phyloP scores from a whole-genome alignment of 2,888 invertebrate species.

The Coleophora deauratella region DNA sequence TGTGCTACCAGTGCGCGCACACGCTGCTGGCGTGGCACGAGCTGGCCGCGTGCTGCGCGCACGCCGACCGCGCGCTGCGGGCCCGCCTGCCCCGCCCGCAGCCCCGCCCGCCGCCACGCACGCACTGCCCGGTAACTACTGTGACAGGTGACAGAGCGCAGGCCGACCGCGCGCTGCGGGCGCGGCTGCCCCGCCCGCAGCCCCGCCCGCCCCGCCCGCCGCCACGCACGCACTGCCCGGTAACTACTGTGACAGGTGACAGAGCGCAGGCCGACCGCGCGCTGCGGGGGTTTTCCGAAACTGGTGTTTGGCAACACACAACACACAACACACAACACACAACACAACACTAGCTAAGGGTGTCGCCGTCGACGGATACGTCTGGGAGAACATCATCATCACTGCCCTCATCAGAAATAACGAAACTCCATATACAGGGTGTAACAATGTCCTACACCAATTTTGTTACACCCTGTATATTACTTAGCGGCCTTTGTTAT shows the following conservation, averaged over 20 bases:
- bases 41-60: slow-evolving; percentile 67
- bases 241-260: slow-evolving; percentile 79
- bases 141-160: slow-evolving; percentile 76
- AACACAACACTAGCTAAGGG: too few species aligned
- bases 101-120: slow-evolving; percentile 56
- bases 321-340: too few species aligned
- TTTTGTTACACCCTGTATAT: too few species aligned
- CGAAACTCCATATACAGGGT: too few species aligned
- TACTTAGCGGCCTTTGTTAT: too few species aligned
- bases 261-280: slow-evolving; percentile 71
- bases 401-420: too few species aligned
- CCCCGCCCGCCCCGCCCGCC: too few species aligned
- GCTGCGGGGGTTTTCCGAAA: too few species aligned
- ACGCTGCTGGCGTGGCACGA: slow-evolving; percentile 79
- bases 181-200: slow-evolving; percentile 10
- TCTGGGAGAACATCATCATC: too few species aligned
- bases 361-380: too few species aligned
- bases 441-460: too few species aligned
- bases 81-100: slow-evolving; percentile 11
- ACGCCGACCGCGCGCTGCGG: slow-evolving; percentile 64
- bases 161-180: slow-evolving; percentile 61
- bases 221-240: slow-evolving; percentile 74
- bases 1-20: slow-evolving; percentile 79
- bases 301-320: too few species aligned
- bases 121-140: slow-evolving; percentile 76